Evolutionary conservation across 64 coral and sea anemone species (phyloP).

Genomic region (Stichodactyla mertensii): DNA sequence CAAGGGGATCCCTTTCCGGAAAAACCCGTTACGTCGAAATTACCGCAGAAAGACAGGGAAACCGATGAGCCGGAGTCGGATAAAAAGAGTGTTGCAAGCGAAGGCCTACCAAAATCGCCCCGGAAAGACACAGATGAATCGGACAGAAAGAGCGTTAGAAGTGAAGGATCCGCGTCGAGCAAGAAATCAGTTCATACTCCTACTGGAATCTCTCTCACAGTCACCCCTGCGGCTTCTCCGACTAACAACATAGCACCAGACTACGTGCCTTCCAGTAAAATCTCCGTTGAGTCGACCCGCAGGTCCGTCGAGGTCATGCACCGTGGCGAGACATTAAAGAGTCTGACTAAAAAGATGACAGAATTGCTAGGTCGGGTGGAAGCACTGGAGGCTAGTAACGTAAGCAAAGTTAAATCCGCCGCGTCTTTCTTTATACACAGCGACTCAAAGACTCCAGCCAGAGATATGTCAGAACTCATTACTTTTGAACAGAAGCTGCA

Average conservation of each 20-base stretch:
- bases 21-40: neutral
- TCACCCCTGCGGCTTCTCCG: neutral
- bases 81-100: constrained; percentile 1
- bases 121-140: neutral
- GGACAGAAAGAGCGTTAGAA: neutral
- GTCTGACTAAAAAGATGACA: constrained; percentile 45
- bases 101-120: neutral
- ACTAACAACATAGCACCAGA: neutral
- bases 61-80: neutral
- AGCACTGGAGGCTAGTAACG: constrained; percentile 18
- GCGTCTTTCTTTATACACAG: constrained; percentile 60
- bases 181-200: neutral
- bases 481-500: constrained; percentile 65
- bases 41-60: neutral
- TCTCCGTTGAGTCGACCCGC: neutral
- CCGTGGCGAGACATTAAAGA: constrained; percentile 24
- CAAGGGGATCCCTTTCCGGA: neutral
- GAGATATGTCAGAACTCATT: constrained; percentile 69
- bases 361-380: constrained; percentile 71
- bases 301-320: constrained; percentile 33
- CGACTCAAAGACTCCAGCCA: constrained; percentile 73
- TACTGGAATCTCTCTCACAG: neutral
- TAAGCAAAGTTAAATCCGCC: constrained; percentile 2
- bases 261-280: neutral
- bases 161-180: neutral